Evolutionary conservation across 2,888 invertebrate genomes (phyloP), one percentile per base, ranked within the genome.

Genomic region (Orchesellides sinensis): DNA sequence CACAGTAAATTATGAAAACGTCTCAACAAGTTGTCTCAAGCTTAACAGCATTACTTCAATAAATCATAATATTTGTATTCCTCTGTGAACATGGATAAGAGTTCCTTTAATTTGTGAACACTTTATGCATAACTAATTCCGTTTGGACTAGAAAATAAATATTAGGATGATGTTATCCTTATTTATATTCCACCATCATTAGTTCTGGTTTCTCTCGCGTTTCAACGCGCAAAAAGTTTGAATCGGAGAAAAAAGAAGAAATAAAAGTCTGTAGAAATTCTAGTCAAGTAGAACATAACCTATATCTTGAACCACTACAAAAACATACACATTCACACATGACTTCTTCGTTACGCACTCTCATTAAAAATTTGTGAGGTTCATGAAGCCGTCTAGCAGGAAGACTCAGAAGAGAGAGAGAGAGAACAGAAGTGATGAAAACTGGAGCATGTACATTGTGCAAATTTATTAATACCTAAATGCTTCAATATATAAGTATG

Each of bases 11-110:
- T 32, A 29, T 59, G 40, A 27, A 19, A 27, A 23, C 2, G n/a
- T 66, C 54, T 75, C 75, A 75, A 56, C 75, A 66, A 66, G 75
- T 66, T 75, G 75, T 75, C 75, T 75, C 66, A 59, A 27, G 14
- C 21, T 12, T 19, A n/a, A n/a, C 35, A 61, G 32, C 19, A 29
- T 17, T 61, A 61, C 6, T 17, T 8, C 61, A 61, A 61, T 61
- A 61, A 61, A 61, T 61, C 61, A 29, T 27, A n/a, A 19, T 19
- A 14, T 40, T n/a, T 32, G 14, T 35, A 32, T 19, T 14, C 3
- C 10, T 25, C 10, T 17, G 21, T 25, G 27, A 23, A 56, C 56
- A 25, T 21, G 23, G 56, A 27, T 56, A 4, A 21, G 5, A 25
- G 25, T 61, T 19, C 17, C 61, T 14, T n/a, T 29, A 61, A 35